Conservation (phyloP, 2,113 vertebrate species). For the Azemiops feae region DNA sequence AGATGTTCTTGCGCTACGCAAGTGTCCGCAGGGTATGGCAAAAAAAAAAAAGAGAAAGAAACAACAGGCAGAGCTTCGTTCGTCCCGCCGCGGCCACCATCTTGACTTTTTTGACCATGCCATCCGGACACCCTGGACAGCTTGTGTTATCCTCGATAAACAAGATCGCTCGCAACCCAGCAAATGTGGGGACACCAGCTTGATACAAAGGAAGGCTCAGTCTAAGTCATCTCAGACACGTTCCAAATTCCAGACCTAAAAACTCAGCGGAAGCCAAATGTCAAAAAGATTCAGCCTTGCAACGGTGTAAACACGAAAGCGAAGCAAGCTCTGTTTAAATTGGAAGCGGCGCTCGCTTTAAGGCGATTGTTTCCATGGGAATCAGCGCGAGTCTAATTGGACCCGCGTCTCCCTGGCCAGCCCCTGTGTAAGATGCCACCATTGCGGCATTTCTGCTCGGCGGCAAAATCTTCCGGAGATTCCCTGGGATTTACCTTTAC, state of each 20-base stretch:
- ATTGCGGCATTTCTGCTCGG: neutral
- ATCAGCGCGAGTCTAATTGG: neutral
- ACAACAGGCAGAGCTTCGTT: neutral
- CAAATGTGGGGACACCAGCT: neutral
- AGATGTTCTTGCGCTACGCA: neutral
- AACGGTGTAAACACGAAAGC: too few relatives aligned
- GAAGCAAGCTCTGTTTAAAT: neutral
- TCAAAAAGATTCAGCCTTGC: neutral
- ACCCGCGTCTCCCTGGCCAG: neutral
- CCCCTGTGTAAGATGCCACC: neutral
- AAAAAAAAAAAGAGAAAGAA: neutral
- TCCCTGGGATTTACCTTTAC: neutral
- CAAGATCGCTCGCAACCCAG: neutral
- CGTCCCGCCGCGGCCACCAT: neutral
- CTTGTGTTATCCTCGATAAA: neutral
- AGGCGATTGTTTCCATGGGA: neutral
- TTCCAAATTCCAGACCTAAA: too few relatives aligned
- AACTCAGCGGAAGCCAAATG: neutral
- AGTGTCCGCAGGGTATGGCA: neutral
- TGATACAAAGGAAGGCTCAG: neutral
- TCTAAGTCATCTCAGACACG: too few relatives aligned
- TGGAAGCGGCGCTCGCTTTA: neutral
- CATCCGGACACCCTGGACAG: neutral
- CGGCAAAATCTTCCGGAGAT: neutral
- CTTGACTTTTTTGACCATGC: neutral